Conservation (phyloP, 1,140 invertebrate species). For the Neodiprion pinetum region DNA sequence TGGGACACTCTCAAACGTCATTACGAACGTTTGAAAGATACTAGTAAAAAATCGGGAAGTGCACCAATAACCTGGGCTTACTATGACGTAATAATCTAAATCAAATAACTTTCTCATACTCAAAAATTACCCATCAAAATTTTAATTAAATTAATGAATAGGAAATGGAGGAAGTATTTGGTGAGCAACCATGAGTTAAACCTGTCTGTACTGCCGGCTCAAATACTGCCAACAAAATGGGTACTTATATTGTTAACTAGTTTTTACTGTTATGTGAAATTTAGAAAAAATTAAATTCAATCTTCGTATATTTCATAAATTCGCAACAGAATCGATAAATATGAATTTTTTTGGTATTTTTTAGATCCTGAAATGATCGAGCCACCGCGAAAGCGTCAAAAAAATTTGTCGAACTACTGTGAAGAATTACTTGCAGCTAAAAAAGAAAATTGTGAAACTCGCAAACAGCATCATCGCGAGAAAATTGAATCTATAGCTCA, state of each 20-base stretch:
- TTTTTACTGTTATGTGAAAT: too few species aligned
- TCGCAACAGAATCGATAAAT: too few species aligned
- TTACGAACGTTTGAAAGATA: constrained; percentile 15
- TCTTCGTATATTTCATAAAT: too few species aligned
- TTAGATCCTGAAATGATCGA: neutral
- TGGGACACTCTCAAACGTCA: constrained; percentile 4
- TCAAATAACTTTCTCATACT: too few species aligned
- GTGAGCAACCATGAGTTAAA: too few species aligned
- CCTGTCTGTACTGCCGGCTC: too few species aligned
- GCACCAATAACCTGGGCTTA: neutral
- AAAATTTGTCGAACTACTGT: constrained; percentile 9
- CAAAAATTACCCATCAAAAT: too few species aligned
- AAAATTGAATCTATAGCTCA: constrained; percentile 8
- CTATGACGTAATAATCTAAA: neutral
- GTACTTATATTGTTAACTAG: neutral
- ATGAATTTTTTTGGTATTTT: constrained; percentile 4
- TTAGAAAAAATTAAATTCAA: too few species aligned
- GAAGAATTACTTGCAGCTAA: constrained; percentile 13
- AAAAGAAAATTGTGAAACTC: constrained; percentile 9
- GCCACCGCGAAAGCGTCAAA: constrained; percentile 10
- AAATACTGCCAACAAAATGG: too few species aligned
- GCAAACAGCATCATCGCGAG: constrained; percentile 2
- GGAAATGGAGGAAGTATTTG: too few species aligned
- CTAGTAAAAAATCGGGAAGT: neutral
- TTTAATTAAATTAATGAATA: too few species aligned